Percentiles rank a stretch among this genome's conserved stretches.
Conservation (phyloP, 1,140 invertebrate species). For the Limonius californicus region DNA sequence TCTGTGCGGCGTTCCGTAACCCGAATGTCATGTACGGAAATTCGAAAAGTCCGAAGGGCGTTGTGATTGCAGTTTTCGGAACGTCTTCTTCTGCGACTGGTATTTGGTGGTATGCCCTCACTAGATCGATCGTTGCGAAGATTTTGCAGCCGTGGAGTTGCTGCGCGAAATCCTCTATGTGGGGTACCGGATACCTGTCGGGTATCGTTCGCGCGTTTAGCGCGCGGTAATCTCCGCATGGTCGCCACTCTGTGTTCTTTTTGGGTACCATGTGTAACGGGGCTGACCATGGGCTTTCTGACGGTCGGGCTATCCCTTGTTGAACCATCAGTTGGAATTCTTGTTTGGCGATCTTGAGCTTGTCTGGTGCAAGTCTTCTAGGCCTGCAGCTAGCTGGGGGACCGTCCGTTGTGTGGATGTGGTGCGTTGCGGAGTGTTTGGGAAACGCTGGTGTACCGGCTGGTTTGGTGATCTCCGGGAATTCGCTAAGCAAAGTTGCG, state of each 20-base stretch:
- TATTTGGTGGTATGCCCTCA: no score
- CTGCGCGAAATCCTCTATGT: constrained; percentile 37
- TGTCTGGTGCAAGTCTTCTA: constrained; percentile 38
- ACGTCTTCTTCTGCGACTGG: no score
- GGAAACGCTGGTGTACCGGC: background rate
- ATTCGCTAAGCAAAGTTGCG: no score
- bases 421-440: constrained; percentile 22
- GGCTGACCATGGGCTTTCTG: no score
- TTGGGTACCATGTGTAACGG: no score
- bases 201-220: constrained; percentile 46
- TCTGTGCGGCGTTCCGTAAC: no score
- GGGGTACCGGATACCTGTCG: constrained; percentile 46
- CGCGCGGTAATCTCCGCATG: no score
- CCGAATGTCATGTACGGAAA: no score
- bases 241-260: constrained; percentile 44
- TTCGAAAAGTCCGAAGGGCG: no score
- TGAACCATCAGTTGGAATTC: no score
- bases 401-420: constrained; percentile 34
- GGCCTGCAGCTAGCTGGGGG: constrained; percentile 36
- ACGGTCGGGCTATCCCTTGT: no score
- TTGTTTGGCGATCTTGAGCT: constrained; percentile 27
- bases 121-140: constrained; percentile 51
- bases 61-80: no score
- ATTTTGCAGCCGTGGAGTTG: constrained; percentile 39
- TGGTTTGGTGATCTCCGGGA: constrained; percentile 36